A percentile compares a stretch with the other conserved stretches of the same genome.
Evolutionary conservation across 2,888 invertebrate genomes (phyloP).

Genomic region (Brachynemurus nebulosus): DNA sequence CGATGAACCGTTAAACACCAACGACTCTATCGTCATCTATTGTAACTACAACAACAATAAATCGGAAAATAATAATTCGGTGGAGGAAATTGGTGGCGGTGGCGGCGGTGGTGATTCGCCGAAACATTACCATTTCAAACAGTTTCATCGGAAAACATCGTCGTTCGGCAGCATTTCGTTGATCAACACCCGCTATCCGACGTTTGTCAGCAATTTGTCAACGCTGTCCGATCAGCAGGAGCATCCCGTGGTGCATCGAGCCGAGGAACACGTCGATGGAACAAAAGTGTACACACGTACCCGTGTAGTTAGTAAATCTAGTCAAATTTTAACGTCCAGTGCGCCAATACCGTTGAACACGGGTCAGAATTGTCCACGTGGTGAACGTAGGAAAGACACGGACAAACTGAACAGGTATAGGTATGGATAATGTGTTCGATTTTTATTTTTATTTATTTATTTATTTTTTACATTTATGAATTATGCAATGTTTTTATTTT

Average conservation of each 20-base stretch:
- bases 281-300: neutral
- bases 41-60: neutral
- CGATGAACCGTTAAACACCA: neutral
- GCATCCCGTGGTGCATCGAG: neutral
- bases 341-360: conserved; percentile 1
- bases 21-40: conserved; percentile 3
- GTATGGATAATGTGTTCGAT: no score
- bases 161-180: conserved; percentile 4
- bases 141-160: conserved; percentile 7
- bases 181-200: conserved; percentile 1
- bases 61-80: conserved; percentile 1
- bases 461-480: no score
- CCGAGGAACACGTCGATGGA: neutral
- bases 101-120: conserved; percentile 16
- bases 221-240: neutral
- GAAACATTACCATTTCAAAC: conserved; percentile 1
- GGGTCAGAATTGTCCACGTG: conserved; percentile 3
- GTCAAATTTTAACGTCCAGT: neutral
- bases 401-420: neutral
- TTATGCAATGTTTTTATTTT: no score
- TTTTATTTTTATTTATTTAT: no score
- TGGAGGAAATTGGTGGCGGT: no score
- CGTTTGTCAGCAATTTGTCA: conserved; percentile 4
- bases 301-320: conserved; percentile 4
- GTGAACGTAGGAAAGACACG: neutral